Evolutionary conservation across 2,113 vertebrate species (phyloP).

Genomic region (Phaethon lepturus): DNA sequence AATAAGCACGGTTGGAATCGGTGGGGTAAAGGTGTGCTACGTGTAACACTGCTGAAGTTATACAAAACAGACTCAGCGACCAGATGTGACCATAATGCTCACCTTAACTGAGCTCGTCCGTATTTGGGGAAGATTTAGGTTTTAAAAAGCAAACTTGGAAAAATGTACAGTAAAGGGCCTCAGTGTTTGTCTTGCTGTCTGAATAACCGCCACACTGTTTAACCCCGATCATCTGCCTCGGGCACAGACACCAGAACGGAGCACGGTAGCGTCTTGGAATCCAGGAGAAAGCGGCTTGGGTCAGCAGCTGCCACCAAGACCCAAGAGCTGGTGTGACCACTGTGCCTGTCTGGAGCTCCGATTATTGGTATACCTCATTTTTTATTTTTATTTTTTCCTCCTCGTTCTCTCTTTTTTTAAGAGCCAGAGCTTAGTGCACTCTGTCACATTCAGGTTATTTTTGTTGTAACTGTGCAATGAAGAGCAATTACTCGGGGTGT

Average conservation of each 20-base stretch:
- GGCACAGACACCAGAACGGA: slow-evolving; percentile 2
- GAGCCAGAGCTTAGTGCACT: slow-evolving; percentile 32
- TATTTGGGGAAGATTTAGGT: not conserved
- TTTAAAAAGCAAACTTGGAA: not conserved
- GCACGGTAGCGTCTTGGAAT: not conserved
- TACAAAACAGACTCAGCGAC: fast-evolving
- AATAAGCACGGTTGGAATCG: fast-evolving
- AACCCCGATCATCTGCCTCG: not conserved
- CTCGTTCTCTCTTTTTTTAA: not conserved
- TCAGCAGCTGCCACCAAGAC: not conserved
- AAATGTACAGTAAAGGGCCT: not conserved
- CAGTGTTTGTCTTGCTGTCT: not conserved
- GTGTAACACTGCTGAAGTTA: not conserved
- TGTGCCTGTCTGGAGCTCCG: not conserved
- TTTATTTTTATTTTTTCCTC: not conserved
- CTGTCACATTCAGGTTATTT: not conserved
- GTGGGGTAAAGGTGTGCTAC: not conserved
- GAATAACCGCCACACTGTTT: not conserved
- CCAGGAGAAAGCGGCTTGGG: not conserved
- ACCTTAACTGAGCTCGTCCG: not conserved
- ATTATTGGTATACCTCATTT: slow-evolving; percentile 65
- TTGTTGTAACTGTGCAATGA: slow-evolving; percentile 1
- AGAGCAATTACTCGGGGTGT: not conserved
- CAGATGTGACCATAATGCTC: fast-evolving
- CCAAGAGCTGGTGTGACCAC: not conserved